Evolutionary conservation across 2,113 vertebrate genomes (phyloP).

Genomic region (Centrocercus urophasianus): DNA sequence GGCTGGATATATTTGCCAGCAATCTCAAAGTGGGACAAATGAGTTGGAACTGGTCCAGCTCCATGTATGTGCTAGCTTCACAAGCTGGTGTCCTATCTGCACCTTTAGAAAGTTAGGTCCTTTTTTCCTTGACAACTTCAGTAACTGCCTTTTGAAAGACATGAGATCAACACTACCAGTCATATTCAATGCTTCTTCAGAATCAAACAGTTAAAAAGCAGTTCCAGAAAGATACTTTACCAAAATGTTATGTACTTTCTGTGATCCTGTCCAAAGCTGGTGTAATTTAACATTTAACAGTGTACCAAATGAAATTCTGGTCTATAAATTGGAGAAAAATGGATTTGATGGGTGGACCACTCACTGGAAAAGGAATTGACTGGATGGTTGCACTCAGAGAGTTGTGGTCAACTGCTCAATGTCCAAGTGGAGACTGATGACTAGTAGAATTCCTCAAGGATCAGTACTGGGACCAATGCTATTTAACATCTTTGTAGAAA

Average conservation of each 20-base stretch:
- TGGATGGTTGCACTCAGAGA: too few relatives aligned
- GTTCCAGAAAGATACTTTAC: background rate
- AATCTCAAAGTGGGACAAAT: background rate
- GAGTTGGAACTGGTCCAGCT: background rate
- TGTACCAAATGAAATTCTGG: too few relatives aligned
- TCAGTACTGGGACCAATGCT: too few relatives aligned
- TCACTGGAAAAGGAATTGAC: too few relatives aligned
- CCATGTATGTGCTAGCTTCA: background rate
- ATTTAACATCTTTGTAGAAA: too few relatives aligned
- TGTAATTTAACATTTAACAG: background rate
- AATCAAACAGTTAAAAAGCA: background rate
- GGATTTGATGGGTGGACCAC: too few relatives aligned
- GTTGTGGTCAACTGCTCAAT: too few relatives aligned
- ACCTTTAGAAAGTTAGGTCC: background rate
- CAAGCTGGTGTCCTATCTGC: background rate
- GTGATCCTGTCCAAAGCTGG: background rate
- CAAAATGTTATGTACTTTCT: background rate
- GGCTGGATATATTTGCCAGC: background rate
- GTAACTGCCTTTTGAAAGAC: background rate
- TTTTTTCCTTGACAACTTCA: background rate
- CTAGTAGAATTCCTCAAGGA: too few relatives aligned
- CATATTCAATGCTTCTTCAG: background rate
- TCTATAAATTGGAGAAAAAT: too few relatives aligned
- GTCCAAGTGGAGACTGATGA: too few relatives aligned
- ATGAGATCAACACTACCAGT: fast-evolving